Evolutionary conservation across 2,888 invertebrate genomes (phyloP).

Genomic region (Metacarcinus magister): DNA sequence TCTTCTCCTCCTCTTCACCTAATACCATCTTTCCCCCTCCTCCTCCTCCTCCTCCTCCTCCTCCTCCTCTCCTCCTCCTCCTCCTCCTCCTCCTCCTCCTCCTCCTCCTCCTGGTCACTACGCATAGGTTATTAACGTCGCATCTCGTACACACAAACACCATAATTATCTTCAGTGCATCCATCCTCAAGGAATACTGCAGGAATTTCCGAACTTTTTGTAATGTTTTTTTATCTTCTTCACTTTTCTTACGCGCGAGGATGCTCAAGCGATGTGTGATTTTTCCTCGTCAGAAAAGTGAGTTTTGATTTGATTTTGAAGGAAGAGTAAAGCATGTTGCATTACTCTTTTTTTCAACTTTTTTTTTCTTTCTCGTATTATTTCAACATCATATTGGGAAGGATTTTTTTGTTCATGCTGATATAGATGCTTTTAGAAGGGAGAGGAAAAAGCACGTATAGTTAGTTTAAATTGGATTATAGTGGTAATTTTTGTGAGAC

Average conservation of each 20-base stretch:
- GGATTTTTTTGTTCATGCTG: not conserved
- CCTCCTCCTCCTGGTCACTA: not conserved
- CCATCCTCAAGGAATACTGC: not conserved
- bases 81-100: not conserved
- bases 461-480: no score
- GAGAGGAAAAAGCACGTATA: not conserved
- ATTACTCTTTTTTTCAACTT: not conserved
- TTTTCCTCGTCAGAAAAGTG: no score
- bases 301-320: not conserved
- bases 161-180: not conserved
- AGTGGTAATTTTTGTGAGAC: no score
- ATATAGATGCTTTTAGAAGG: not conserved
- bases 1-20: not conserved
- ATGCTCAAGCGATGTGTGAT: no score
- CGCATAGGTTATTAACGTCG: not conserved
- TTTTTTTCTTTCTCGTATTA: not conserved
- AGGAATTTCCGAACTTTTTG: not conserved
- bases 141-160: not conserved
- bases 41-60: not conserved
- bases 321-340: not conserved
- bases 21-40: not conserved
- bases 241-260: no score
- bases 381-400: not conserved
- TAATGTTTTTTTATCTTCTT: not conserved
- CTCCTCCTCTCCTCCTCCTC: not conserved